Percentiles rank a stretch among this genome's conserved stretches.
These are phyloP conservation scores for Drosophila asahinai DNA, from an alignment of 1,140 invertebrate genomes.

Conservation along the genomic window DNA sequence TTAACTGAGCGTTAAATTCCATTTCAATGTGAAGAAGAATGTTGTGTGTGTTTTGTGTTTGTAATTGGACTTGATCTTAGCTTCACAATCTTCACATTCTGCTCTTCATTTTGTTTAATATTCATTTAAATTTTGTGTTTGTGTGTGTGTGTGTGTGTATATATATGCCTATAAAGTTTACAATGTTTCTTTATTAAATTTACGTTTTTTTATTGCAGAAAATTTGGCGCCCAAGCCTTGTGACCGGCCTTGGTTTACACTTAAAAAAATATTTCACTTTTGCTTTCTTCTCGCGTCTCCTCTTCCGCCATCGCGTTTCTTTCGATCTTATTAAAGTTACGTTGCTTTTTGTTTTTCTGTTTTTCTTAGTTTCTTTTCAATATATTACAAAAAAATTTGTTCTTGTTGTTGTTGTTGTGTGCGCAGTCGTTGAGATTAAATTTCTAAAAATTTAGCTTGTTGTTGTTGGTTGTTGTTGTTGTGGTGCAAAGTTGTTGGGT, in stretches of 20 bases:
- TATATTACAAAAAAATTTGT: constrained; percentile 81
- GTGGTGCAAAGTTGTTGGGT: constrained; percentile 42
- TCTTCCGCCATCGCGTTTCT: constrained; percentile 3
- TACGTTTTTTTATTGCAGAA: constrained; percentile 71
- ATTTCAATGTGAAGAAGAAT: constrained; percentile 18
- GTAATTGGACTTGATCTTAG: constrained; percentile 39
- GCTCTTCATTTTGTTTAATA: constrained; percentile 5
- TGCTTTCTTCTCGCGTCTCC: constrained; percentile 26
- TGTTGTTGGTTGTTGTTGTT: constrained; percentile 35
- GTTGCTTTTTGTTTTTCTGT: constrained; percentile 40
- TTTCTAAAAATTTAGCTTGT: constrained; percentile 43
- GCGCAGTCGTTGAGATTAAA: constrained; percentile 79
- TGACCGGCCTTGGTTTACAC: constrained; percentile 65
- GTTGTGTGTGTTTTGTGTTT: constrained; percentile 11
- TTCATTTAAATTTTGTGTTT: constrained; percentile 23
- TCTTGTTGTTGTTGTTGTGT: constrained; percentile 58
- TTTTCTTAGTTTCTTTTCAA: constrained; percentile 41
- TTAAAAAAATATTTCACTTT: constrained; percentile 76
- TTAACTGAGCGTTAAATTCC: constrained; percentile 38
- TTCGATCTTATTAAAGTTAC: constrained; percentile 43
- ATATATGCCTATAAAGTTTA: constrained; percentile 65
- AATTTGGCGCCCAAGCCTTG: constrained; percentile 74
- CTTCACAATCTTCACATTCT: constrained; percentile 13
- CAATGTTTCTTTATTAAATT: constrained; percentile 47
- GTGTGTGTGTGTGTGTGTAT: constrained; percentile 46